Evolutionary conservation across 1,140 invertebrate genomes (phyloP).

Genomic region (Pristionchus pacificus): DNA sequence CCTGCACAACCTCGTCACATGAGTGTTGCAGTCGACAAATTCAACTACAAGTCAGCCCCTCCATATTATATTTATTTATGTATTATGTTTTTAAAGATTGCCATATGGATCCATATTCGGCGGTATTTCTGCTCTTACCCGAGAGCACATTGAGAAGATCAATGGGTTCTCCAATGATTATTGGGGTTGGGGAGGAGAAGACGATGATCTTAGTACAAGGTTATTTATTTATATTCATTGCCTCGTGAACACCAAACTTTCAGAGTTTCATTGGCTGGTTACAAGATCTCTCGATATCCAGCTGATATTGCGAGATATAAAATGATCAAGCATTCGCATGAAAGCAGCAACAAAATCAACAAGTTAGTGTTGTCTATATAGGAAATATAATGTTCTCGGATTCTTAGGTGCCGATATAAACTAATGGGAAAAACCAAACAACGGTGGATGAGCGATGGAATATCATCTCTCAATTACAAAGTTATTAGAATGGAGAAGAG

Average conservation of each 20-base stretch:
- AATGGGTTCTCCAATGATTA: slow-evolving; percentile 90
- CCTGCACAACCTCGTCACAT: slow-evolving; percentile 75
- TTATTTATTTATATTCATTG: slow-evolving; percentile 14
- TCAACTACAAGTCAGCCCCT: slow-evolving; percentile 71
- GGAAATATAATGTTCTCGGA: slow-evolving; percentile 11
- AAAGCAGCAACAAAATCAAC: slow-evolving; percentile 53
- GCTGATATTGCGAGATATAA: slow-evolving; percentile 57
- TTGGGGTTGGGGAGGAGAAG: slow-evolving; percentile 69
- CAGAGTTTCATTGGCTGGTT: slow-evolving; percentile 45
- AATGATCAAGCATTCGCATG: slow-evolving; percentile 58
- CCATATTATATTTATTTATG: slow-evolving; percentile 7
- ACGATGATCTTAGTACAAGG: slow-evolving; percentile 49
- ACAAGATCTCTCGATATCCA: slow-evolving; percentile 55
- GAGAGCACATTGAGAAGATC: slow-evolving; percentile 68
- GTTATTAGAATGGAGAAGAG: slow-evolving; percentile 63
- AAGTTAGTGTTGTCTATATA: slow-evolving; percentile 33
- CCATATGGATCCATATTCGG: slow-evolving; percentile 63
- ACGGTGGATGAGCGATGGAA: slow-evolving; percentile 76
- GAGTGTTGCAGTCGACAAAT: slow-evolving; percentile 85
- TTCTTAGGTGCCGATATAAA: slow-evolving; percentile 66
- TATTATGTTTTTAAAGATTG: slow-evolving; percentile 38
- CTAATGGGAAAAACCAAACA: slow-evolving; percentile 75
- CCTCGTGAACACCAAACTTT: slow-evolving; percentile 7
- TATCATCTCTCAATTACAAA: slow-evolving; percentile 78
- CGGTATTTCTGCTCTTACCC: slow-evolving; percentile 65